Evolutionary conservation across 2,113 vertebrate species (phyloP).

Genomic region (Crypturellus undulatus): DNA sequence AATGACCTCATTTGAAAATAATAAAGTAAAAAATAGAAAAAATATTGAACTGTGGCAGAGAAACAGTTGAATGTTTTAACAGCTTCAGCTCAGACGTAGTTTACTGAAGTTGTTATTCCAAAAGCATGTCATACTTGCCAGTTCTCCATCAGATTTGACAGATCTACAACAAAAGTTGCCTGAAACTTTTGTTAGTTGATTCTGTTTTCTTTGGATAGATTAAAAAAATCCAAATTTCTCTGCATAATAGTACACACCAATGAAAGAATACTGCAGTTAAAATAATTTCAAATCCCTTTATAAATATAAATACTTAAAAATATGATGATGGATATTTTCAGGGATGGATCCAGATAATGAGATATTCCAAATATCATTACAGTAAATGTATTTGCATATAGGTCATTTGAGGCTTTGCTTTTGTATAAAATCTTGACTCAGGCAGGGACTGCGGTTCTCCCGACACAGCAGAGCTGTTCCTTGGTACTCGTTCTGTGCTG

Average conservation of each 20-base stretch:
- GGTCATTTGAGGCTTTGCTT: not conserved
- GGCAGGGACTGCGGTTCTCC: not conserved
- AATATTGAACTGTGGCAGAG: not conserved
- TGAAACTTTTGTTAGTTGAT: not conserved
- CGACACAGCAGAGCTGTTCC: not conserved
- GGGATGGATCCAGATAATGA: not conserved
- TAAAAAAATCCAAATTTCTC: not conserved
- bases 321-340: not conserved
- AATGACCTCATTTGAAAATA: not conserved
- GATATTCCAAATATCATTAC: not conserved
- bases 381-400: not conserved
- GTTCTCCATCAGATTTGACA: constrained; percentile 44
- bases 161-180: not conserved
- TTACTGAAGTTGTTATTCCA: constrained; percentile 30
- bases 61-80: not conserved
- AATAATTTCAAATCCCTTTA: not conserved
- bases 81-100: not conserved
- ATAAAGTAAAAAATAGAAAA: not conserved
- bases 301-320: not conserved
- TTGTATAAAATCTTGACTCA: not conserved
- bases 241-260: not conserved
- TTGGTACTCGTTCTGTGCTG: not conserved
- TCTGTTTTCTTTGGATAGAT: not conserved
- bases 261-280: not conserved
- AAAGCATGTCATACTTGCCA: constrained; percentile 15